Conservation (phyloP, 2,888 invertebrate species). For the Tribolium freemani region DNA sequence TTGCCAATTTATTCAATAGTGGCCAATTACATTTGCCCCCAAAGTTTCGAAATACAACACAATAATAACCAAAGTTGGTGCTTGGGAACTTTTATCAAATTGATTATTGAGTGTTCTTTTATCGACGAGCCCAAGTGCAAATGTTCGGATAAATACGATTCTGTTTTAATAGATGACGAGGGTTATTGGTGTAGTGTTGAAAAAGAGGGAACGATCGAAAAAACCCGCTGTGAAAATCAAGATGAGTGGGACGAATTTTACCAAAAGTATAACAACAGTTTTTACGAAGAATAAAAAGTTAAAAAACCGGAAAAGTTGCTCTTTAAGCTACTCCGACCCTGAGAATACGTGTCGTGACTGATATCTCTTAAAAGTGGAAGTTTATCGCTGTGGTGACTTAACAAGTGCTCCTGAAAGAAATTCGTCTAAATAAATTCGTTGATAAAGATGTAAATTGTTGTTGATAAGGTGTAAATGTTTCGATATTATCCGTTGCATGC, state of each 20-base stretch:
- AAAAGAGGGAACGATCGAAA: slow-evolving; percentile 1
- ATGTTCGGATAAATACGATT: slow-evolving; percentile 6
- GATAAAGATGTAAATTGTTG: slow-evolving; percentile 36
- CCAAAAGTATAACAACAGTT: not conserved
- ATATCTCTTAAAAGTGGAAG: not conserved
- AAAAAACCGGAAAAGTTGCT: not conserved
- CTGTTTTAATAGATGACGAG: not conserved
- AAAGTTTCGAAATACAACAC: not conserved
- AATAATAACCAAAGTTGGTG: not conserved
- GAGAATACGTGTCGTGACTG: not conserved
- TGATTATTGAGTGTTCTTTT: not conserved
- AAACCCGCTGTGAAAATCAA: not conserved
- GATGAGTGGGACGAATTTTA: slow-evolving; percentile 5
- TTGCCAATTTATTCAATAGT: not conserved
- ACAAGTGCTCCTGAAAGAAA: not conserved
- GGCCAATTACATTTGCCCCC: not conserved
- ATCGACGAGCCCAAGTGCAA: not conserved
- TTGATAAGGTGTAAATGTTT: slow-evolving; percentile 38
- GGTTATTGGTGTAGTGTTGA: not conserved
- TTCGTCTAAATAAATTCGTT: slow-evolving; percentile 33
- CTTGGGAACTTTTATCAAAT: not conserved
- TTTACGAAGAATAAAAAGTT: not conserved
- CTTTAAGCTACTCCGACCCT: not conserved
- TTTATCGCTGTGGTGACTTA: not conserved
- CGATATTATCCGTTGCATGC: slow-evolving; percentile 30